Conservation (phyloP, 2,113 vertebrate genomes). For the Carlito syrichta region DNA sequence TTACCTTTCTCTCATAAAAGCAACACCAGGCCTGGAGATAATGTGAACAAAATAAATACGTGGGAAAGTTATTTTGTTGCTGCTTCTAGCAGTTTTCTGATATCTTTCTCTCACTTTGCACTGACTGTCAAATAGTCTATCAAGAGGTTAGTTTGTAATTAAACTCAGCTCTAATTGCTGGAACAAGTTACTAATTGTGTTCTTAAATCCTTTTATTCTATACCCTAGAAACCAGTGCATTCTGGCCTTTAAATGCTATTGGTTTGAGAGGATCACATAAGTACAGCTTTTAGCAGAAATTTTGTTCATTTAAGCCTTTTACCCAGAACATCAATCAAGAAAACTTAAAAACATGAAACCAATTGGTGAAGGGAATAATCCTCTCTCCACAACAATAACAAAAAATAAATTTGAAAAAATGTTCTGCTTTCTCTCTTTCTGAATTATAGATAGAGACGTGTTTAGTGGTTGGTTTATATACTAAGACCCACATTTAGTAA, state of each 20-base stretch:
- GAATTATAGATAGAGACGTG: conserved; percentile 26
- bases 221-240: conserved; percentile 70
- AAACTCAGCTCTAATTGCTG: conserved; percentile 76
- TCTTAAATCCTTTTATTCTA: conserved; percentile 74
- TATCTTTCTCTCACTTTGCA: conserved; percentile 63
- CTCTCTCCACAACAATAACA: conserved; percentile 64
- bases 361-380: conserved; percentile 67
- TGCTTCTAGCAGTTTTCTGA: conserved; percentile 57
- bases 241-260: conserved; percentile 60
- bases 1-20: conserved; percentile 14
- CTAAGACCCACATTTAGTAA: conserved; percentile 30
- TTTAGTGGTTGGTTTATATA: conserved; percentile 52
- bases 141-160: conserved; percentile 77
- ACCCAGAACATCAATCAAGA: conserved; percentile 71
- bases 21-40: conserved; percentile 19
- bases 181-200: conserved; percentile 76
- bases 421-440: conserved; percentile 41
- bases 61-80: background rate
- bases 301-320: conserved; percentile 71
- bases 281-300: conserved; percentile 69
- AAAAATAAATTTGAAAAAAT: conserved; percentile 63
- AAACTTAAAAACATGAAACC: conserved; percentile 68
- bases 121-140: conserved; percentile 73
- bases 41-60: conserved; percentile 38
- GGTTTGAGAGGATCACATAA: conserved; percentile 62